A percentile compares a stretch with the other conserved stretches of the same genome.
Evolutionary conservation across 2,797 vertebrate species (phyloP).

Genomic region (Hirundo rustica): DNA sequence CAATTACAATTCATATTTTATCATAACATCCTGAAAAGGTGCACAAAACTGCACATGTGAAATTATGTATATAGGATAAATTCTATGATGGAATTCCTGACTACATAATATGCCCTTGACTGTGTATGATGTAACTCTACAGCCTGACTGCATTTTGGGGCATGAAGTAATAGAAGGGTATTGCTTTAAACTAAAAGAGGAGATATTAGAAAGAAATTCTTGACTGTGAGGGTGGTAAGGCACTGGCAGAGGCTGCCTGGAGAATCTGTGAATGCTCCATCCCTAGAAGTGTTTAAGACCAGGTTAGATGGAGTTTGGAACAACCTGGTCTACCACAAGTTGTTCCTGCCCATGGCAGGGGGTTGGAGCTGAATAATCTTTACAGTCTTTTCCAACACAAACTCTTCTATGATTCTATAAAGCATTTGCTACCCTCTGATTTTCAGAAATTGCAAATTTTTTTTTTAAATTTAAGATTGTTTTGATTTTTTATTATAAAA

Average conservation of each 20-base stretch:
- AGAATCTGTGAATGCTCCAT: background rate
- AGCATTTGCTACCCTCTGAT: background rate
- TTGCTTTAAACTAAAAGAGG: background rate
- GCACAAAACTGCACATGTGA: background rate
- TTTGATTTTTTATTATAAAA: fast-evolving
- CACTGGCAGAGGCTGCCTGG: fast-evolving
- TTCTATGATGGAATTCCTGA: background rate
- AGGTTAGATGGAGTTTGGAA: background rate
- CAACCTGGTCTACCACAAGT: background rate
- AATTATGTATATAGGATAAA: fast-evolving
- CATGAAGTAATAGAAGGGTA: background rate
- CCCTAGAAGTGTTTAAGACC: background rate
- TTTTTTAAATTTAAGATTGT: background rate
- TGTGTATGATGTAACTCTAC: background rate
- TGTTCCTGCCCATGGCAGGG: background rate
- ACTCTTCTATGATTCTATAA: background rate
- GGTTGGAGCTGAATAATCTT: background rate
- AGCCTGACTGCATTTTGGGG: background rate
- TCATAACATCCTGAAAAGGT: background rate
- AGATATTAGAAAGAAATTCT: background rate
- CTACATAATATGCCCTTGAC: background rate
- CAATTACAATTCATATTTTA: background rate
- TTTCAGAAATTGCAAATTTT: background rate
- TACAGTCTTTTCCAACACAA: background rate
- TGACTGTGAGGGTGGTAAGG: background rate